These are phyloP conservation scores for Cherax destructor DNA, from an alignment of 1,140 invertebrate genomes.

Conservation along the genomic window DNA sequence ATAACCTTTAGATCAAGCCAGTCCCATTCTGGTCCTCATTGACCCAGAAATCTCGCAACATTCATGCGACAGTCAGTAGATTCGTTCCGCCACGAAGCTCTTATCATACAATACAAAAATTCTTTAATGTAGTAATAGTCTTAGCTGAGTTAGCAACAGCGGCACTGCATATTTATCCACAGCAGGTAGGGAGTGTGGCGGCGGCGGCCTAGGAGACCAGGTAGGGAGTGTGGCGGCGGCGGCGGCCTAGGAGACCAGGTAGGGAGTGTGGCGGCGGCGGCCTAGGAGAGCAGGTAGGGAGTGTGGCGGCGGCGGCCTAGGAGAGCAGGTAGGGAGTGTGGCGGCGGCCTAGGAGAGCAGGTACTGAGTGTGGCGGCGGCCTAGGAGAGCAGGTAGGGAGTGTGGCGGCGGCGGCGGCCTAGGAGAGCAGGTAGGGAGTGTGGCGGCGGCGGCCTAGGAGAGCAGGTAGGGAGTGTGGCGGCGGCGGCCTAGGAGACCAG, in stretches of 20 bases:
- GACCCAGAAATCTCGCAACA: neutral
- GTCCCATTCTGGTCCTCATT: neutral
- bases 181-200: too few relatives aligned
- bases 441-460: too few relatives aligned
- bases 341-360: conserved; percentile 41
- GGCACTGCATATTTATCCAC: too few relatives aligned
- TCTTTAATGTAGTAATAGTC: neutral
- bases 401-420: too few relatives aligned
- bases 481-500: too few relatives aligned
- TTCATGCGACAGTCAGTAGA: neutral
- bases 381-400: too few relatives aligned
- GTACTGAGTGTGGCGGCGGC: neutral
- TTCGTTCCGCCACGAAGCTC: neutral
- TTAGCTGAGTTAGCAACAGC: neutral
- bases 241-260: conserved; percentile 37
- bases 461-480: too few relatives aligned
- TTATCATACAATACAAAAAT: neutral
- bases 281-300: conserved; percentile 36
- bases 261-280: too few relatives aligned
- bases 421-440: too few relatives aligned
- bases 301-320: too few relatives aligned
- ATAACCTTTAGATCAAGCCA: neutral
- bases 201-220: conserved; percentile 25
- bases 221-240: too few relatives aligned
- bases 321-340: conserved; percentile 35